Base-by-base conservation (phyloP, 2,797 vertebrate species). In the Anableps anableps region DNA sequence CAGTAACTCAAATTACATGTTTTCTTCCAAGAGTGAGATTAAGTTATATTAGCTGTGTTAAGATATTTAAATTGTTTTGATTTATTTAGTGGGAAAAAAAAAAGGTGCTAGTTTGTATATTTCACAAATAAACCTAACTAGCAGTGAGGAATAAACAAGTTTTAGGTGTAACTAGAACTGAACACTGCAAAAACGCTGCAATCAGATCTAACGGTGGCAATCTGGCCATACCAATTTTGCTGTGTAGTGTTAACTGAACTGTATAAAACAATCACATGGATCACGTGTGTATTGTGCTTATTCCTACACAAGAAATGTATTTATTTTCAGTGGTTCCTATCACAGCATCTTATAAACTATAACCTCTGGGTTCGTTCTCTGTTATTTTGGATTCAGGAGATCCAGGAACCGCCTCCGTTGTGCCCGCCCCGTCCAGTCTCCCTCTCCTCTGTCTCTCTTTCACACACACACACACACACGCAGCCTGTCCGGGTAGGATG, bases 351-450 rank as follows among this genome's bases (percentile, higher is more conserved):
- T 70, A 79, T 48, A 82, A 81, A 80, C 19, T 89, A 43, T 43
- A 87, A 83, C 90, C 83, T 82, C 80, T 76, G 83, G 85, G 83
- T 92, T 83, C 83, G 78, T 83, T 87, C 77, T 78, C 78, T 87
- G 86, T 92, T 88, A 85, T 91, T 91, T 88, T 91, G 86, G 87
- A 87, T 92, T 94, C 89, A 88, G 85, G 88, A 83, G 81, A 88
- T 84, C 85, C 86, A 84, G 81, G 88, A 87, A 71, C 86, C 91
- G 86, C 91, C 90, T 75, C 83, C 83, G 53, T 91, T 82, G 82
- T 95, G 92, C 89, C 93, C 89, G 95, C 95, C 96, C 95, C 95
- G 94, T 86, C 93, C 93, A 89, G 90, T 93, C 95, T 95, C 81
- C 80, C 41, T 71, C 41, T 71, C 31, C 17, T 38, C 62, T 29